A percentile compares a stretch with the other conserved stretches of the same genome.
Evolutionary conservation across 1,140 invertebrate genomes (phyloP).

Genomic region (Calephelis nemesis): DNA sequence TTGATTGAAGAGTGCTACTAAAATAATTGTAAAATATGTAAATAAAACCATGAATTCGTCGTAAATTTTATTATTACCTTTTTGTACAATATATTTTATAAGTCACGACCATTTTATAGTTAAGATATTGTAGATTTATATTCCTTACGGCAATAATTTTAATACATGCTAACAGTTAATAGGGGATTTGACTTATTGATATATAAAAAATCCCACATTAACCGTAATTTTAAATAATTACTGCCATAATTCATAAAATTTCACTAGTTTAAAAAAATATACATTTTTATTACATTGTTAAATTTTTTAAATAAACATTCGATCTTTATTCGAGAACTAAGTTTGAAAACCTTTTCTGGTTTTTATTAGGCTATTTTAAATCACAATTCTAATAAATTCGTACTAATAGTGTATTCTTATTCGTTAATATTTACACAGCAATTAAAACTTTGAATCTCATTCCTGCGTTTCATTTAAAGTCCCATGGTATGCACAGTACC

Average conservation of each 20-base stretch:
- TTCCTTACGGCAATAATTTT: neutral
- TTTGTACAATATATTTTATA: conserved; percentile 9
- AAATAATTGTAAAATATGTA: conserved; percentile 7
- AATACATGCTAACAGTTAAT: neutral
- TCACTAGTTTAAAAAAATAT: conserved; percentile 7
- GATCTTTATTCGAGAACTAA: conserved; percentile 10
- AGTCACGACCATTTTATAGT: neutral
- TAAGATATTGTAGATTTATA: neutral
- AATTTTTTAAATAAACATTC: conserved; percentile 20
- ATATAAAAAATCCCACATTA: neutral
- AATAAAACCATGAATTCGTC: conserved; percentile 5
- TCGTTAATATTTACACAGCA: neutral
- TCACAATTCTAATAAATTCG: conserved; percentile 13
- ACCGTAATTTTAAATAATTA: neutral
- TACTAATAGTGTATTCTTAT: neutral
- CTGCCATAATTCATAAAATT: conserved; percentile 4
- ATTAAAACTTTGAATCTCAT: conserved; percentile 4
- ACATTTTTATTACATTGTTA: conserved; percentile 13
- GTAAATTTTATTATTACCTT: neutral
- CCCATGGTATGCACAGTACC: conserved; percentile 94
- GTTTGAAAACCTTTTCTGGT: neutral
- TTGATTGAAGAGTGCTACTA: conserved; percentile 5
- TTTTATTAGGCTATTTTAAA: neutral
- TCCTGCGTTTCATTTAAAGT: conserved; percentile 83
- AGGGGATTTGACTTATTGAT: neutral